Percentiles rank a stretch among this genome's conserved stretches.
Conservation (phyloP, 2,113 vertebrate genomes). For the Isurus oxyrinchus region DNA sequence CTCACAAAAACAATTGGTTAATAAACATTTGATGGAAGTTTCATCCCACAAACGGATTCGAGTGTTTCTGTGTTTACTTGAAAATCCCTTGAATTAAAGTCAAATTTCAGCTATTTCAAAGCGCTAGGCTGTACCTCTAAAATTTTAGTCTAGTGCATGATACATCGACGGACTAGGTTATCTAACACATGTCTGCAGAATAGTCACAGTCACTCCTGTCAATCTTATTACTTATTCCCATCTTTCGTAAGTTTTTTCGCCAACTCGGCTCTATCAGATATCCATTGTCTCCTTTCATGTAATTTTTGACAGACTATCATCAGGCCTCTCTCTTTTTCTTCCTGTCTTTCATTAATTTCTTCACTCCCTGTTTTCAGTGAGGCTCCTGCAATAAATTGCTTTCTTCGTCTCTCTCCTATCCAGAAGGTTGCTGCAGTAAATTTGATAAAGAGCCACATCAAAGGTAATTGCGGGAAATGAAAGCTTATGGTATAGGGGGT, state of each 20-base stretch:
- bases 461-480: no score
- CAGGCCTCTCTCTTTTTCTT: neutral
- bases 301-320: neutral
- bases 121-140: neutral
- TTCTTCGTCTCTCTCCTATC: neutral
- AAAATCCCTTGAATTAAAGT: neutral
- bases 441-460: no score
- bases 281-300: neutral
- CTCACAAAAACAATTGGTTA: neutral
- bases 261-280: neutral
- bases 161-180: neutral
- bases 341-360: neutral
- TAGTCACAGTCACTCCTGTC: neutral
- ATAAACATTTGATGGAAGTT: neutral
- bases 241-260: neutral
- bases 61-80: neutral
- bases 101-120: neutral
- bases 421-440: neutral
- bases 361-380: neutral
- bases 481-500: no score
- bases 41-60: neutral
- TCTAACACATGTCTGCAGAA: neutral
- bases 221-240: neutral
- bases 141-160: neutral
- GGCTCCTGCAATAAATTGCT: neutral